Percentiles rank a stretch among this genome's conserved stretches.
phyloP scores from a whole-genome alignment of 2,113 vertebrate species.

The Ondatra zibethicus region DNA sequence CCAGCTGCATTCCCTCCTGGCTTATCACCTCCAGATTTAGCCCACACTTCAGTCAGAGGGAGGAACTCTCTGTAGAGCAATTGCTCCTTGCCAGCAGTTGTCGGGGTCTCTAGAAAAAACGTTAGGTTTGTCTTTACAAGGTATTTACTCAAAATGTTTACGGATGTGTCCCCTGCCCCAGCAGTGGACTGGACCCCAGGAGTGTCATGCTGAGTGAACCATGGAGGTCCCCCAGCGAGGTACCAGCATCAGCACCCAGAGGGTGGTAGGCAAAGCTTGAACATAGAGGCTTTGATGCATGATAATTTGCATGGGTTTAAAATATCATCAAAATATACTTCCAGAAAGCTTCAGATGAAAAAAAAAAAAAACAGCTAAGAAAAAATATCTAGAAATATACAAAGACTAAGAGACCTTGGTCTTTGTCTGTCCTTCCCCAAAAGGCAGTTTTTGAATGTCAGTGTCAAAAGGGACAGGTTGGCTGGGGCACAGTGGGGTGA shows the following conservation, averaged over 20 bases:
- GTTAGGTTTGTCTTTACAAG: not conserved
- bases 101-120: not conserved
- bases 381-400: not conserved
- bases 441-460: not conserved
- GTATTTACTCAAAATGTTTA: not conserved
- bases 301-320: not conserved
- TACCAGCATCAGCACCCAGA: not conserved
- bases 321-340: not conserved
- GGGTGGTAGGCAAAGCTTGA: too few relatives aligned
- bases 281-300: not conserved
- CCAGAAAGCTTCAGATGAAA: not conserved
- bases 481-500: not conserved
- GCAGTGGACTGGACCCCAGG: not conserved
- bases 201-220: not conserved
- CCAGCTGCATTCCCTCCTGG: constrained; percentile 51
- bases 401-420: not conserved
- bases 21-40: constrained; percentile 79
- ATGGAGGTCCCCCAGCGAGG: not conserved
- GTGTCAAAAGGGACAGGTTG: not conserved
- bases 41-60: constrained; percentile 44
- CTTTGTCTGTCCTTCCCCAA: not conserved
- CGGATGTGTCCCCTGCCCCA: not conserved
- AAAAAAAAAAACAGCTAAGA: too few relatives aligned
- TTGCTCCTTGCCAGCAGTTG: not conserved
- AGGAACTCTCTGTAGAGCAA: constrained; percentile 27